Base-by-base conservation (phyloP, 2,797 vertebrate genomes). In the Cuniculus paca region DNA sequence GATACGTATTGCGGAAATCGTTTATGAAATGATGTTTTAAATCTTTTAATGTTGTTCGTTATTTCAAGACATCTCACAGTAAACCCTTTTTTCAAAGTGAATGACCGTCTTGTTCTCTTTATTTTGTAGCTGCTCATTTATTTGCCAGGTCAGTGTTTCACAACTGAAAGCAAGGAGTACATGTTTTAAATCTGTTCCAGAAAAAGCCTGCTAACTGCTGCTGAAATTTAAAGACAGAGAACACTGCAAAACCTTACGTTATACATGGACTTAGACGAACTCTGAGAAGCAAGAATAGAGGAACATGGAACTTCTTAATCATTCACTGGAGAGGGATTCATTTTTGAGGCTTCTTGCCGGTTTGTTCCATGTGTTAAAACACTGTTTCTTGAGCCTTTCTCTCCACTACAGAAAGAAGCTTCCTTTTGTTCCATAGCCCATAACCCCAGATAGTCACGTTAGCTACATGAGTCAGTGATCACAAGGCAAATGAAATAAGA, bases 161-260 rank as follows among this genome's bases (percentile, higher is more conserved):
- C 70, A 63, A 17, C 60, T 90, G 93, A 88, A 94, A 96, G 20
- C 20, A 95, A 58, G 36, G 31, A 83, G 7, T 1, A 80, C 12
- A 93, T n/a, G 42, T 60, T 85, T 96, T 74, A 39, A 42, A 90
- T 84, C 68, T 74, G 42, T 78, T 79, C 90, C 8, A 86, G n/a
- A 83, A 96, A 78, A 88, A 4, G 22, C 84, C 77, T 92, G 11
- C 16, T 87, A 93, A 70, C 45, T 85, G 39, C n/a, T 52, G 52
- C 65, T 92, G 12, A 93, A 95, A 89, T 88, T 90, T 90, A 77
- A 97, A 93, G 68, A 78, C 6, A 45, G 75, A 80, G 17, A 60
- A 20, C 58, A 9, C 26, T 87, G 1, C 52, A 92, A 95, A 42
- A 74, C 5, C 5, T 8, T 79, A 7, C 2, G 56, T 20, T 52